phyloP scores from a whole-genome alignment of 2,113 vertebrate species.

The Leptocoma aspasia region DNA sequence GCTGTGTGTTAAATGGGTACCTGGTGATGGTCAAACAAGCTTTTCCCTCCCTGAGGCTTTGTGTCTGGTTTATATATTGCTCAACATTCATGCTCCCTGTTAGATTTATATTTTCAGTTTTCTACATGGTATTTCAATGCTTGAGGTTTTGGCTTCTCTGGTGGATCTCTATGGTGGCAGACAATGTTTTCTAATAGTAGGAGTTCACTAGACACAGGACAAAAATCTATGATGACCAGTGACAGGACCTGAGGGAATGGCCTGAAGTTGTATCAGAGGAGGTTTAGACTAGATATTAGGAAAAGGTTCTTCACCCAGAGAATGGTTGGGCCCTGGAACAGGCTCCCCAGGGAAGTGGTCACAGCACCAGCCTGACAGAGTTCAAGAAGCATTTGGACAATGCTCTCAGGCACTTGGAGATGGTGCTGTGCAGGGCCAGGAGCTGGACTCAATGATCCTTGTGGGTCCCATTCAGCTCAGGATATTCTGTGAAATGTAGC shows the following conservation, averaged over 20 bases:
- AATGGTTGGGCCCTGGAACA: not conserved
- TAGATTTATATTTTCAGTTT: not conserved
- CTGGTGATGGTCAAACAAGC: not conserved
- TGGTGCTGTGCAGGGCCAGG: not conserved
- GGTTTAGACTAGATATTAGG: not conserved
- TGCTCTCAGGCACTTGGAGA: not conserved
- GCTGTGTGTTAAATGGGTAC: not conserved
- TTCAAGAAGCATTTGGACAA: not conserved
- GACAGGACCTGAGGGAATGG: not conserved
- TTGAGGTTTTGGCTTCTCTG: not conserved
- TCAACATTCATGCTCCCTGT: not conserved
- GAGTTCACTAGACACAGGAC: not conserved
- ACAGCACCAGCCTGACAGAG: too few relatives aligned
- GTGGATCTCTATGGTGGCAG: not conserved
- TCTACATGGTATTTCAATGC: not conserved
- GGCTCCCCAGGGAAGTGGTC: not conserved
- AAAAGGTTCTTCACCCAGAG: not conserved
- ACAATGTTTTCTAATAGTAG: not conserved
- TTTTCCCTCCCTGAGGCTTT: not conserved
- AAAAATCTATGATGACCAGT: not conserved
- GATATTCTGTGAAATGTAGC: not conserved
- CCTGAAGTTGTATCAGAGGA: not conserved
- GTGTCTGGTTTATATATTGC: not conserved
- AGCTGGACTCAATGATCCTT: not conserved
- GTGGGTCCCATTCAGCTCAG: not conserved